Base-by-base conservation (phyloP, 2,797 vertebrate genomes). In the Danio kyathit region DNA sequence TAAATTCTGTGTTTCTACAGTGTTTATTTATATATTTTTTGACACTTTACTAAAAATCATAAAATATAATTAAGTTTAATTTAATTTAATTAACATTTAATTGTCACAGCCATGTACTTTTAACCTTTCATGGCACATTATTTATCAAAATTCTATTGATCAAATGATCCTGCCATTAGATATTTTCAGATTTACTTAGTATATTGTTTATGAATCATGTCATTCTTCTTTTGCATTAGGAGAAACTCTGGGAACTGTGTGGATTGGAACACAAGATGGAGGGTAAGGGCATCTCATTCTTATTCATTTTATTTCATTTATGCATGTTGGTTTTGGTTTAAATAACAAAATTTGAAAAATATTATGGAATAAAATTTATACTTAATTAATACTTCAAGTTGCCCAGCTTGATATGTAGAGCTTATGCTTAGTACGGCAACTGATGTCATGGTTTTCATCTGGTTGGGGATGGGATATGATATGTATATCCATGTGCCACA, bases 201-300 rank as follows among this genome's bases (percentile, higher is more conserved):
- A 12, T 48, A 48, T 43, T 16, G 40, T 17, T 11, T 69, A 56
- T 57, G 16, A 44, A 5, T 65, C 6, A 17, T 21, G 56, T 46
- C 57, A 13, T 16, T 11, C 4, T 9, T 80, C 59, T 89, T n/a
- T n/a, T 83, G 12, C 88, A 46, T 86, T 82, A 95, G 94, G 91
- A 81, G 85, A 89, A 72, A 89, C 90, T 17, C 60, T 86, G 56
- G 94, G 94, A 82, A 96, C 94, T n/a, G 91, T 96, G 77, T 96
- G 95, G 95, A 93, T 96, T 78, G 95, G 95, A 83, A 95, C 95
- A 85, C 95, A 95, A 91, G 95, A 96, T 91, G 95, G 95, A 91
- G 95, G 95, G 95, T 96, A 57, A 72, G 70, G 66, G 74, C 82
- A 83, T 81, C 85, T 76, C 63, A 81, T 87, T 64, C 52, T 46